These are phyloP conservation scores for Ambastaia sidthimunki DNA, from an alignment of 2,797 vertebrate genomes.

Conservation along the genomic window DNA sequence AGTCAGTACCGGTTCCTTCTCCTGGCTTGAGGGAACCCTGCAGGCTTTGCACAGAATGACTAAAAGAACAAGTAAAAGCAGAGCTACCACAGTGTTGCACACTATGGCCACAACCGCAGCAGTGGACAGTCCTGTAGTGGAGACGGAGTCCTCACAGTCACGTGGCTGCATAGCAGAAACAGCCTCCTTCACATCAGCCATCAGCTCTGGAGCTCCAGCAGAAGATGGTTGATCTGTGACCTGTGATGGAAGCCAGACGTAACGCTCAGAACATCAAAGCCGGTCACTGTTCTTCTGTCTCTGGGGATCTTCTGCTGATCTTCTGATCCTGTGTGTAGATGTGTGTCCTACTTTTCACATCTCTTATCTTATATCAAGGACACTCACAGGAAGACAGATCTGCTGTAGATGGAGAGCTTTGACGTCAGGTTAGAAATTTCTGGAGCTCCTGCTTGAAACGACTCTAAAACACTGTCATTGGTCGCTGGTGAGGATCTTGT, in stretches of 20 bases:
- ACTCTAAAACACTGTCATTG: neutral
- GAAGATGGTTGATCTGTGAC: slow-evolving; percentile 21
- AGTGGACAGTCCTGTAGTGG: slow-evolving; percentile 69
- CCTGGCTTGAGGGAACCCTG: slow-evolving; percentile 78
- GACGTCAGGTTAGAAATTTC: neutral
- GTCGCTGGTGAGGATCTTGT: no score
- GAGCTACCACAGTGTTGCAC: slow-evolving; percentile 76
- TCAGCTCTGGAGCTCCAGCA: slow-evolving; percentile 1
- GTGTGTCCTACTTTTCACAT: slow-evolving; percentile 40
- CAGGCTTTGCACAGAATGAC: slow-evolving; percentile 79
- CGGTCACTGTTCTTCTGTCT: slow-evolving; percentile 22
- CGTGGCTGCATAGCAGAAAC: slow-evolving; percentile 29
- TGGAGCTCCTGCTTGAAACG: neutral
- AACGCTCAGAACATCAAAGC: slow-evolving; percentile 46
- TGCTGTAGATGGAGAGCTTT: slow-evolving; percentile 16
- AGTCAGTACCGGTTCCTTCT: slow-evolving; percentile 73
- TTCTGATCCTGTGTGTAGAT: slow-evolving; percentile 38
- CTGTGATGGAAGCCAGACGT: slow-evolving; percentile 7
- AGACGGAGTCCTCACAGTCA: slow-evolving; percentile 34
- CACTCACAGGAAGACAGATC: neutral
- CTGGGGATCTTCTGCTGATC: slow-evolving; percentile 21
- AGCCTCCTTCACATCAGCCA: slow-evolving; percentile 27
- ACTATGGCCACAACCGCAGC: slow-evolving; percentile 81
- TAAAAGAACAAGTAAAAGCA: slow-evolving; percentile 80
- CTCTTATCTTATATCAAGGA: slow-evolving; percentile 38